Percentiles rank a stretch among this genome's conserved stretches.
These are phyloP conservation scores for Trididemnum clinides DNA, from an alignment of 23 tunicate species.

Conservation along the genomic window DNA sequence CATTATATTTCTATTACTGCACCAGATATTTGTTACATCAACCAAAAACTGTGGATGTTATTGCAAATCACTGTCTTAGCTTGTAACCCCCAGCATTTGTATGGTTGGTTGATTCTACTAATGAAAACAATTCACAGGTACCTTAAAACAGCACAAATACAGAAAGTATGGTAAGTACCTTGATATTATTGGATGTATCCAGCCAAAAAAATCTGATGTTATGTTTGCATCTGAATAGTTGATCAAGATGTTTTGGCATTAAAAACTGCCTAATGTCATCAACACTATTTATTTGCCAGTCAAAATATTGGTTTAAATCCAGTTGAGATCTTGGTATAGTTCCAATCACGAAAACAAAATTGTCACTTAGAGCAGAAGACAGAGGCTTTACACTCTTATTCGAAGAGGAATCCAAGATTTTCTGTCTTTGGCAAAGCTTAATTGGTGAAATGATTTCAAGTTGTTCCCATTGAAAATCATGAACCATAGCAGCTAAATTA, in stretches of 20 bases:
- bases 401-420: background rate
- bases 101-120: no score
- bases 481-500: conserved; percentile 39
- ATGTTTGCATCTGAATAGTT: conserved; percentile 47
- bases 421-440: conserved; percentile 24
- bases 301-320: conserved; percentile 50
- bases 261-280: conserved; percentile 22
- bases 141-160: no score
- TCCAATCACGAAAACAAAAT: conserved; percentile 50
- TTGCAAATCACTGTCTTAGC: no score
- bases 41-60: background rate
- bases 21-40: no score
- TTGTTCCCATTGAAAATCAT: conserved; percentile 75
- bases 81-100: no score
- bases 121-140: no score
- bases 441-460: conserved; percentile 61
- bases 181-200: no score
- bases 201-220: conserved; percentile 55
- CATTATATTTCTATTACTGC: no score
- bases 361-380: background rate
- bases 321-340: conserved; percentile 41
- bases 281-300: conserved; percentile 45
- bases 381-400: background rate
- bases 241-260: conserved; percentile 62
- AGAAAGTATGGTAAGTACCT: no score